Conservation (phyloP, 1,140 invertebrate genomes). For the Acromyrmex heyeri region DNA sequence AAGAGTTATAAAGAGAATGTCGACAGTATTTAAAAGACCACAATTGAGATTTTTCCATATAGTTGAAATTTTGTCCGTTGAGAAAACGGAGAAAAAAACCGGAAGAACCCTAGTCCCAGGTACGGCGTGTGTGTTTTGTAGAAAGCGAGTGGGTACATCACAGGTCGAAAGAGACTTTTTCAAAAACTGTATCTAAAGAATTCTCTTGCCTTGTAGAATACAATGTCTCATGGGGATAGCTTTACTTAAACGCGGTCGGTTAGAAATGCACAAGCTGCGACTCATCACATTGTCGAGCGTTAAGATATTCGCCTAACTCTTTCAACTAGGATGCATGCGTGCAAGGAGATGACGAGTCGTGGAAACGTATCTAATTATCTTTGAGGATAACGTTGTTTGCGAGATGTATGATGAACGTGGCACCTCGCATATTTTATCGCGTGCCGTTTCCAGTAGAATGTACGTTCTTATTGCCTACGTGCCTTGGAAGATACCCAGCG, state of each 20-base stretch:
- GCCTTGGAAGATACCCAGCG: constrained; percentile 12
- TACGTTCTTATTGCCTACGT: constrained; percentile 22
- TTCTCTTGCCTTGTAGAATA: not conserved
- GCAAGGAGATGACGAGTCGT: constrained; percentile 18
- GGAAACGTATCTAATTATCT: constrained; percentile 47
- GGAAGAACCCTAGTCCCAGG: constrained; percentile 66
- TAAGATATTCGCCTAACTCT: constrained; percentile 47
- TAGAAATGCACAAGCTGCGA: constrained; percentile 29
- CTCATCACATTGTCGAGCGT: constrained; percentile 28
- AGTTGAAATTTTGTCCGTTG: not conserved
- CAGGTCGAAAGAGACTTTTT: constrained; percentile 61
- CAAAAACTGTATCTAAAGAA: not conserved
- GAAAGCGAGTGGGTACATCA: constrained; percentile 15
- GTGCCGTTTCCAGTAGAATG: constrained; percentile 5
- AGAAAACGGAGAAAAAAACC: constrained; percentile 61
- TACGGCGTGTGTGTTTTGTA: constrained; percentile 61
- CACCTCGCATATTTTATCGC: constrained; percentile 30
- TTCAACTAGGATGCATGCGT: constrained; percentile 22
- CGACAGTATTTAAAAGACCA: constrained; percentile 30
- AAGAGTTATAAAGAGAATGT: constrained; percentile 58
- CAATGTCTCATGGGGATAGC: constrained; percentile 13
- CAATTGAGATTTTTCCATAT: constrained; percentile 13
- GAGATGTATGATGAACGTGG: constrained; percentile 26
- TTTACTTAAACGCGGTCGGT: not conserved
- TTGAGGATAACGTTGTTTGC: constrained; percentile 23